These are phyloP conservation scores for Dicrurus megarhynchus DNA, from an alignment of 2,113 vertebrate species.

Conservation along the genomic window DNA sequence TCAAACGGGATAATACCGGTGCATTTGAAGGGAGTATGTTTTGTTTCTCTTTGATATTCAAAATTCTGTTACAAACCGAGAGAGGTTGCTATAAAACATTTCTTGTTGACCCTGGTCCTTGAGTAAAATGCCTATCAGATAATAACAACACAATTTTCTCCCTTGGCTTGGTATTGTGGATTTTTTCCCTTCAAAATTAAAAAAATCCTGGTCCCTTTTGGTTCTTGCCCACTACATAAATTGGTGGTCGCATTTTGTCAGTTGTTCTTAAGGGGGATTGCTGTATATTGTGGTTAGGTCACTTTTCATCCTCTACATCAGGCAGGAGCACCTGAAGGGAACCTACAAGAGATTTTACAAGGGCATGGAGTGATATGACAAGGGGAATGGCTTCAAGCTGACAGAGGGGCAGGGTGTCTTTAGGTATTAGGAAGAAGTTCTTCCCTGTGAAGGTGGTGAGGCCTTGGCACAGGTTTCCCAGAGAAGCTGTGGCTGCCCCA, in stretches of 20 bases:
- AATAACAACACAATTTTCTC: neutral
- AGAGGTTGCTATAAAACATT: neutral
- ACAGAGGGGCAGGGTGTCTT: neutral
- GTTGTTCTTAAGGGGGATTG: neutral
- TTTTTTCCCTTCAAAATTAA: neutral
- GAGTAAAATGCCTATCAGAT: neutral
- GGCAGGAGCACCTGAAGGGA: neutral
- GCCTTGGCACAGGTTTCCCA: neutral
- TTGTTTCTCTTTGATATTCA: neutral
- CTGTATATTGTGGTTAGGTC: neutral
- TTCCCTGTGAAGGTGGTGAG: neutral
- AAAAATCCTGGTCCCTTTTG: neutral
- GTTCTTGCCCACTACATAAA: neutral
- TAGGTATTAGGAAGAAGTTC: neutral
- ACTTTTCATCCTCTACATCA: neutral
- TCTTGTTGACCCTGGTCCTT: neutral
- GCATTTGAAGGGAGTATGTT: neutral
- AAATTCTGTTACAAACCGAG: neutral
- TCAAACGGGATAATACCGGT: neutral
- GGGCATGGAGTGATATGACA: neutral
- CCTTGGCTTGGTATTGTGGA: neutral
- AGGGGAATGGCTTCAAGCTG: neutral
- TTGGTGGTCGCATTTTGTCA: rapidly evolving
- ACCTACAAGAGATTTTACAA: neutral
- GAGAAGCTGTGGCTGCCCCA: neutral